Base-by-base conservation (phyloP, 2,797 vertebrate species). In the Peromyscus melanophrys region DNA sequence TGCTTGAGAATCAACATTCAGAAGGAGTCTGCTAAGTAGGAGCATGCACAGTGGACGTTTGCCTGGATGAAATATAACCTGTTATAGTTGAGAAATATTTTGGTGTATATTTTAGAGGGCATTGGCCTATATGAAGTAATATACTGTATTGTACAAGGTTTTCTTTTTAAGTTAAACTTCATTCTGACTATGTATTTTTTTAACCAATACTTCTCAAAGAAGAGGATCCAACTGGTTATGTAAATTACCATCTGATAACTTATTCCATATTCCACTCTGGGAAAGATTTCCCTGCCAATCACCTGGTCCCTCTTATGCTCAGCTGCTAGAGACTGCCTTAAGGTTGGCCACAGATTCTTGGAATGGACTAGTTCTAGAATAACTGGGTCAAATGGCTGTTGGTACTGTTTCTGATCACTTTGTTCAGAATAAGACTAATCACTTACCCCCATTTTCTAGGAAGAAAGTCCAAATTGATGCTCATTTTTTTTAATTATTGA, bases 221-320 rank as follows among this genome's bases (percentile, higher is more conserved):
- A 85, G 10, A 65, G 7, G 57, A 61, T 92, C 86, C 94, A 85
- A 65, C 29, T 95, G 95, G 87, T 92, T 95, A 81, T 87, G 27
- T 25, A 89, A 93, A 89, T 93, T 87, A 65, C 91, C 92, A 92
- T 94, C 92, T 96, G 86, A 95, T 83, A 67, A 91, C 82, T 19
- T 71, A 84, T 87, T 78, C 37, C 16, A 65, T 83, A 80, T 89
- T 82, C 55, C n/a, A 76, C 4, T 82, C 55, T 80, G 43, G 67
- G 71, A 59, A 29, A 77, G 37, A 71, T 17, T 73, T 76, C 52
- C 63, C 2, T 95, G 95, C 91, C 96, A 95, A n/a, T 97, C 78
- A 92, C 96, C 96, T 97, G 96, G 55, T 73, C 63, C 69, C 37
- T 93, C 63, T 92, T 94, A 78, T 81, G 83, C 80, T 96, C 89